phyloP scores from a whole-genome alignment of 2,797 vertebrate genomes.

The Gallinago stenura region DNA sequence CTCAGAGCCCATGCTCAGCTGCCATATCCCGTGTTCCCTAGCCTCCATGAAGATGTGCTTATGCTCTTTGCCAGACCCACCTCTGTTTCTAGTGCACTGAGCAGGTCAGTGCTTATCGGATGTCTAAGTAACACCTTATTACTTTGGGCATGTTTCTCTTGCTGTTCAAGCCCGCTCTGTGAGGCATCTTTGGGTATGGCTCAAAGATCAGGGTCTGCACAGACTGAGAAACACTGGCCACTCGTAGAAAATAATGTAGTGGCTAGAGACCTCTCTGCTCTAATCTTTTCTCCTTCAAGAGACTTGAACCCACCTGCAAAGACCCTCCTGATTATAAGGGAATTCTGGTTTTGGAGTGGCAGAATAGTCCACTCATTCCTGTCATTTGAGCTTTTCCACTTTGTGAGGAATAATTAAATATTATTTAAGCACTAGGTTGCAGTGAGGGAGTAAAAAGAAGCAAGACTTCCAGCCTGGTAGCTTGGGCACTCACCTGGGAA shows the following conservation, averaged over 20 bases:
- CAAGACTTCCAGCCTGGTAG: not conserved
- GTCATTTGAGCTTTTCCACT: not conserved
- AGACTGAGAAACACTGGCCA: not conserved
- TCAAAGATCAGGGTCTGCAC: not conserved
- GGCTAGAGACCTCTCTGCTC: not conserved
- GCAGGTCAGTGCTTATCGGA: not conserved
- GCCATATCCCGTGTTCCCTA: not conserved
- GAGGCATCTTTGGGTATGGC: not conserved
- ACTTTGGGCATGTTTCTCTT: not conserved
- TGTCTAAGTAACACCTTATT: not conserved
- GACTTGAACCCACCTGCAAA: not conserved
- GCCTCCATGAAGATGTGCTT: not conserved
- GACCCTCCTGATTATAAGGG: not conserved
- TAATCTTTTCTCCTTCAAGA: not conserved
- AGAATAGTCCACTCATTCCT: not conserved
- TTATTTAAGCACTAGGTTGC: not conserved
- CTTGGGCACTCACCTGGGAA: not conserved
- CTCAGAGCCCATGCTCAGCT: not conserved
- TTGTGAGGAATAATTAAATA: not conserved
- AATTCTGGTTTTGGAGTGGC: not conserved
- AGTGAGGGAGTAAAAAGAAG: not conserved
- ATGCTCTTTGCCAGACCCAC: not conserved
- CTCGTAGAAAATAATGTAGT: not conserved
- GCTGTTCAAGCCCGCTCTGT: not conserved
- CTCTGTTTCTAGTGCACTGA: not conserved